phyloP scores from a whole-genome alignment of 2,888 invertebrate species.

The Heliconius charithonia region DNA sequence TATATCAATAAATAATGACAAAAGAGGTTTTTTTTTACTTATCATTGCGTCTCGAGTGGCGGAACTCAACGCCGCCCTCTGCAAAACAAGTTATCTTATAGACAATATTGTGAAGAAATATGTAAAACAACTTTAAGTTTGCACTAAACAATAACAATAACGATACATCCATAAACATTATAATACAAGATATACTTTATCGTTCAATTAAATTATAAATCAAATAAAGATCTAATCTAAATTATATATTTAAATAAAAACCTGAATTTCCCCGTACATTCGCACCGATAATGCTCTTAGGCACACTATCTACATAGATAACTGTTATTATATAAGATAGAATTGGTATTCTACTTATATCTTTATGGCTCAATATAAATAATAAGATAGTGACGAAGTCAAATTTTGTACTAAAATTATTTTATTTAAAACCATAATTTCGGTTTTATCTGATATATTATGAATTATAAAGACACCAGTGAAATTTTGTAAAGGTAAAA shows the following conservation, averaged over 20 bases:
- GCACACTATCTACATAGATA: neutral
- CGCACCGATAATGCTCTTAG: neutral
- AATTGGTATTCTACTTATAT: neutral
- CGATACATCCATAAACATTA: neutral
- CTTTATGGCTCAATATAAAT: neutral
- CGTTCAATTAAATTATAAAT: neutral
- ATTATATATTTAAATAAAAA: neutral
- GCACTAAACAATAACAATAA: neutral
- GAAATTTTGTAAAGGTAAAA: too few species aligned
- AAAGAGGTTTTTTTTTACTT: too few species aligned
- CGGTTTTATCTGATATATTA: neutral
- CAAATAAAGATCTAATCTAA: neutral
- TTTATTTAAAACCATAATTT: neutral
- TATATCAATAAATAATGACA: too few species aligned
- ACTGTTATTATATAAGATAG: slow-evolving; percentile 5
- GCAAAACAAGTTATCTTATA: too few species aligned
- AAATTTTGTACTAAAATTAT: neutral
- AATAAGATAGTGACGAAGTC: neutral
- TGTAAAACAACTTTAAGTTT: neutral
- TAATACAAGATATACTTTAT: neutral
- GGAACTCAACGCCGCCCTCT: too few species aligned
- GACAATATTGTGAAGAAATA: too few species aligned
- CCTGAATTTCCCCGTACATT: neutral
- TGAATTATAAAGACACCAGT: too few species aligned
- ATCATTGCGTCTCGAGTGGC: too few species aligned